A percentile compares a stretch with the other conserved stretches of the same genome.
phyloP scores from a whole-genome alignment of 1,140 invertebrate species.

The Apis mellifera region DNA sequence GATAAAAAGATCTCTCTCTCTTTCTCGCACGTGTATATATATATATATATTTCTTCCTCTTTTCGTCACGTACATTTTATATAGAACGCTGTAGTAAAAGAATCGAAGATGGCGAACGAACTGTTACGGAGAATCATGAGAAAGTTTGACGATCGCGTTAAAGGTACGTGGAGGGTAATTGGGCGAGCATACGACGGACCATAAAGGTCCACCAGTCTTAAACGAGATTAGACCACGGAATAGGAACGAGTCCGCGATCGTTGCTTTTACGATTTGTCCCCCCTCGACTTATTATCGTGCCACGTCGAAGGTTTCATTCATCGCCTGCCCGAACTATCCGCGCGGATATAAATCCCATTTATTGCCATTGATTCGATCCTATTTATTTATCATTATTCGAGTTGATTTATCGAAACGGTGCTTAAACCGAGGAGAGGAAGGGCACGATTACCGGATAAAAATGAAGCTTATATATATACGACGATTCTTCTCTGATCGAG shows the following conservation, averaged over 20 bases:
- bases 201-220: conserved; percentile 46
- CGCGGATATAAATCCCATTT: conserved; percentile 20
- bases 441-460: background rate
- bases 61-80: no score
- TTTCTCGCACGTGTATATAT: no score
- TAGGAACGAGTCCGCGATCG: background rate
- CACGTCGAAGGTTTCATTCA: background rate
- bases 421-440: background rate
- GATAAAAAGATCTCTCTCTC: background rate
- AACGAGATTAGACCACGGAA: conserved; percentile 53
- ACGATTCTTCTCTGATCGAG: no score
- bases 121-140: no score
- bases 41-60: no score
- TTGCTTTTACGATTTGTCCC: conserved; percentile 11
- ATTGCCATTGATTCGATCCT: background rate
- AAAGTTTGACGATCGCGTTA: conserved; percentile 30
- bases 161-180: background rate
- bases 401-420: background rate
- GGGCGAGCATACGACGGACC: conserved; percentile 18
- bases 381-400: background rate
- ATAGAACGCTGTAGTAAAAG: background rate
- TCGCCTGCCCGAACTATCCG: background rate
- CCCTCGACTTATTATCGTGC: conserved; percentile 26
- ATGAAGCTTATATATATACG: no score
- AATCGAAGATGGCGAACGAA: background rate